Percentiles rank a stretch among this genome's conserved stretches.
These are phyloP conservation scores for Villa cingulata DNA, from an alignment of 2,888 invertebrate genomes.

Conservation along the genomic window DNA sequence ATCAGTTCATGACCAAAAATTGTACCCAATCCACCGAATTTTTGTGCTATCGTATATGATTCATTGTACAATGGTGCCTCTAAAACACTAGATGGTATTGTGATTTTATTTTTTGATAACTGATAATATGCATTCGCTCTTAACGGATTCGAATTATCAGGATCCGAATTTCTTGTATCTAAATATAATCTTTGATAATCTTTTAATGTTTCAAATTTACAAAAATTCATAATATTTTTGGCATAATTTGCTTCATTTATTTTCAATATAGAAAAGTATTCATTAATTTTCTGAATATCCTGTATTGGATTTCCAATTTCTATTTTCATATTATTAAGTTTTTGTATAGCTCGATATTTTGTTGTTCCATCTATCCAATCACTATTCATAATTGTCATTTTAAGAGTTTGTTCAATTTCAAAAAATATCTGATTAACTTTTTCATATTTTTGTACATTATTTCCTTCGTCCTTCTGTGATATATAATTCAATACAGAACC, in stretches of 20 bases:
- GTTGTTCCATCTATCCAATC: conserved; percentile 7
- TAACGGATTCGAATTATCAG: background rate
- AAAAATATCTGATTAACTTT: background rate
- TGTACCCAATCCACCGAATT: conserved; percentile 74
- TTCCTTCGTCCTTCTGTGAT: background rate
- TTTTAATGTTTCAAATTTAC: background rate
- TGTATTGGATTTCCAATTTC: conserved; percentile 1
- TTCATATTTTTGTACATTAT: background rate
- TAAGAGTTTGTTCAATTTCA: conserved; percentile 3
- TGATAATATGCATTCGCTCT: conserved; percentile 2
- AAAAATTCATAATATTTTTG: background rate
- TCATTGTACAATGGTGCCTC: background rate
- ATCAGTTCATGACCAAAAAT: conserved; percentile 79
- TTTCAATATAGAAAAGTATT: background rate
- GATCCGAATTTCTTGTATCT: no score
- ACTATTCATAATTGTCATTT: background rate
- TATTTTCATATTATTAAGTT: background rate
- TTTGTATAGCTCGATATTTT: background rate
- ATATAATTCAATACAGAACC: background rate
- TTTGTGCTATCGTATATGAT: background rate
- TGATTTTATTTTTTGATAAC: background rate
- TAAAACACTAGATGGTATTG: background rate
- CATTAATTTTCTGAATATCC: background rate
- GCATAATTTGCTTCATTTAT: background rate
- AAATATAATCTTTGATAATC: background rate